Evolutionary conservation across 2,888 invertebrate genomes (phyloP), one percentile per base, ranked within the genome.

Genomic region (Trilocha varians): DNA sequence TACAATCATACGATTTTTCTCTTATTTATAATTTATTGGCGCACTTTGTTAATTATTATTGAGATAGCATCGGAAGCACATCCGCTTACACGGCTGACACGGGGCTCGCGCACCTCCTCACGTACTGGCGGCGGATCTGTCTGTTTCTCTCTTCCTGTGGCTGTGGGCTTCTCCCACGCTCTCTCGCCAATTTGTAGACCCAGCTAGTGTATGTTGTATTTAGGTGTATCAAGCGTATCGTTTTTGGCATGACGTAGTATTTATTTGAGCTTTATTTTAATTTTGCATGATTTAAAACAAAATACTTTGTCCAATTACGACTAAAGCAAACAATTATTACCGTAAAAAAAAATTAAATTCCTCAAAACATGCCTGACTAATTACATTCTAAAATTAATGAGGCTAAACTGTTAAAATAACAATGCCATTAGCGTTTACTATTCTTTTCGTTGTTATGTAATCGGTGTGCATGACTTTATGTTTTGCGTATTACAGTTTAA

Each of bases 61-160:
- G 64, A 68, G 66, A 68, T 73, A 70, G 69, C 66, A 62, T 67
- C 71, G 77, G 74, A 73, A 70, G 82, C 82, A 84, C 84, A 65
- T 53, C 71, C 66, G 80, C 79, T 82, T 77, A 73, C 73, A 73
- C 70, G 69, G 80, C 80, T 78, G 63, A 73, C 78, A 75, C 76
- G 73, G 77, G 76, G 78, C 76, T 74, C 78, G 61, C 71, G 74
- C 80, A 76, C 78, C 65, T 65, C 50, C 74, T 69, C 76, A 77
- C 78, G 80, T 83, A 79, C 83, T 80, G 77, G 78, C 85, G 85
- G 83, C 76, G 85, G 85, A 74, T 78, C 82, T 84, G 85, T 85
- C 87, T 87, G 87, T 85, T 83, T 78, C 86, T 86, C 87, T 87
- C 86, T 86, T 85, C 80, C 87, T 86, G 87, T 86, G 87, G 85